Percentiles rank a stretch among this genome's conserved stretches.
Conservation (phyloP, 1,140 invertebrate genomes). For the Drosophila auraria region DNA sequence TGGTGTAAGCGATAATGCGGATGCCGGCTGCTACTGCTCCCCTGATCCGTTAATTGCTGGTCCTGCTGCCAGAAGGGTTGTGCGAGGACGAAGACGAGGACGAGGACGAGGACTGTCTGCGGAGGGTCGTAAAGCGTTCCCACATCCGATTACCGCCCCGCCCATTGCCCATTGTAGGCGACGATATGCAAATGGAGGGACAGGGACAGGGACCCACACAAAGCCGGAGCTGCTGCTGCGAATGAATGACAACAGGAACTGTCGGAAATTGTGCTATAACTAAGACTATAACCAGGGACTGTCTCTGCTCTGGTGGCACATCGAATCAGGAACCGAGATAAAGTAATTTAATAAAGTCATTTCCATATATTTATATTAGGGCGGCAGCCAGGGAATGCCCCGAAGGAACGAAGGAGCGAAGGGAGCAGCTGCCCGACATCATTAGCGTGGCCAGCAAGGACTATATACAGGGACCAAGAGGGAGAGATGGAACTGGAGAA, state of each 20-base stretch:
- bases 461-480: neutral
- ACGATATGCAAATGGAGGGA: slow-evolving; percentile 60
- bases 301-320: no score
- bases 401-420: neutral
- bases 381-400: slow-evolving; percentile 30
- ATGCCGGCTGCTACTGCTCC: slow-evolving; percentile 10
- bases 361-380: slow-evolving; percentile 81
- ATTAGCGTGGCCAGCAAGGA: slow-evolving; percentile 37
- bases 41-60: slow-evolving; percentile 47
- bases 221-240: slow-evolving; percentile 7
- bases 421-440: slow-evolving; percentile 42
- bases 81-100: no score
- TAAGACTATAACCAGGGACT: slow-evolving; percentile 51
- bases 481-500: neutral
- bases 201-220: slow-evolving; percentile 1
- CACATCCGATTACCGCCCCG: slow-evolving; percentile 28
- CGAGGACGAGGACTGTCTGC: neutral
- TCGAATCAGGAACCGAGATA: slow-evolving; percentile 67
- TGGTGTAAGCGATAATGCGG: slow-evolving; percentile 33
- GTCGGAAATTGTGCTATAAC: slow-evolving; percentile 67
- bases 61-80: neutral
- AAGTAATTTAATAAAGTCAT: slow-evolving; percentile 82
- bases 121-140: slow-evolving; percentile 40
- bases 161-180: slow-evolving; percentile 23
- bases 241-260: slow-evolving; percentile 74